Base-by-base conservation (phyloP, 2,797 vertebrate genomes). In the Periparus ater region DNA sequence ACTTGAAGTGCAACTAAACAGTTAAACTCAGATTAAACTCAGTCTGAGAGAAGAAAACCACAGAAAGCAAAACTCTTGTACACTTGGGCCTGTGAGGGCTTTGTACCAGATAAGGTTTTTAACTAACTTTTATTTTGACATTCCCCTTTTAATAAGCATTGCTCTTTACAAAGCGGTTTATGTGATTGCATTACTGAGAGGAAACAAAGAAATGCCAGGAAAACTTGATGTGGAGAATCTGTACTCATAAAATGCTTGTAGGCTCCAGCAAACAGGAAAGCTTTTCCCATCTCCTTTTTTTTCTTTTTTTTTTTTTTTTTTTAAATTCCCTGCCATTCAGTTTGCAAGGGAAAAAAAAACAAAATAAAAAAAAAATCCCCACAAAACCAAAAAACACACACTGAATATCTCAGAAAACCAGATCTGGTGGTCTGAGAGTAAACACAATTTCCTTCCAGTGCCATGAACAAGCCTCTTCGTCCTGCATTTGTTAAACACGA, bases 191-290 rank as follows among this genome's bases (percentile, higher is more conserved):
- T 96, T 94, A 83, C 76, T 51, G 76, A 89, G 88, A 94, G 94
- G 96, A 96, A 96, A 96, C 91, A 94, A 95, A 93, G 88, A 96
- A 95, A 96, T 76, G 95, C 95, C 94, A 93, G 94, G 91, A 95
- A 93, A 95, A 95, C 91, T 95, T 96, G 91, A 96, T 95, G 94
- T 87, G 91, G 90, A 91, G 93, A 75, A 90, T 94, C 85, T 93
- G 87, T 76, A 66, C 88, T 91, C 75, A 88, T 93, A 93, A 96
- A 95, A 79, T 51, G 32, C 71, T 90, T 51, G 54, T 90, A 89
- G 87, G 55, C 90, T 95, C 66, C 94, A 85, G 58, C 74, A 96
- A 95, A 95, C 93, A 94, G 89, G 91, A 95, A 96, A 84, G 85
- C 90, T 93, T 91, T 70, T 70, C 53, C 54, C 54, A 21, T 58